Evolutionary conservation across 2,888 invertebrate species (phyloP).

Genomic region (Caenorhabditis sp.): DNA sequence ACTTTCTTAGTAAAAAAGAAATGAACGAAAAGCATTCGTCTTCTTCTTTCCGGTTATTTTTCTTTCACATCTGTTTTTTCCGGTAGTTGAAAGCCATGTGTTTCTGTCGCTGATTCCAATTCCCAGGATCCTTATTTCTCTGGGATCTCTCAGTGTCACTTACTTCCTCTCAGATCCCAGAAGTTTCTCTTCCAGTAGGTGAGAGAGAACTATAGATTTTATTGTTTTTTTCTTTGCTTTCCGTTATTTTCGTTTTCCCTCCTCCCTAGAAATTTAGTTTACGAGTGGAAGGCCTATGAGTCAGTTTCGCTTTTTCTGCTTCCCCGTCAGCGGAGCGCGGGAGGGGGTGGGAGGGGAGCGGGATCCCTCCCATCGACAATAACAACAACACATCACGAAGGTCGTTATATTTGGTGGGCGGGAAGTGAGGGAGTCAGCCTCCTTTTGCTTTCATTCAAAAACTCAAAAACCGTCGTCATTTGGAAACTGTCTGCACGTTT

Average conservation of each 20-base stretch:
- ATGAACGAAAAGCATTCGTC: slow-evolving; percentile 1
- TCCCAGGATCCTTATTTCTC: slow-evolving; percentile 2
- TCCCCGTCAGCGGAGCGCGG: neutral
- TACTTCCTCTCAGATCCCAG: neutral
- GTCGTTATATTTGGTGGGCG: slow-evolving; percentile 53
- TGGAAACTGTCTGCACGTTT: slow-evolving; percentile 36
- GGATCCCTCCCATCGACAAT: slow-evolving; percentile 45
- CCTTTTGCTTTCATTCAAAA: slow-evolving; percentile 3
- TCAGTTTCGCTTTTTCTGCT: neutral
- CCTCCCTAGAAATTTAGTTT: slow-evolving; percentile 31
- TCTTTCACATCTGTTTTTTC: neutral
- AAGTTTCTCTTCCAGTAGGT: slow-evolving; percentile 8
- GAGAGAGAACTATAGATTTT: slow-evolving; percentile 28
- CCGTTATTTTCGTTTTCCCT: slow-evolving; percentile 32
- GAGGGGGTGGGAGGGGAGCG: slow-evolving; percentile 20
- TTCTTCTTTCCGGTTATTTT: slow-evolving; percentile 26
- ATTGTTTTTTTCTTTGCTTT: slow-evolving; percentile 43
- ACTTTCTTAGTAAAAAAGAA: neutral
- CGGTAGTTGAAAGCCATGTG: slow-evolving; percentile 36
- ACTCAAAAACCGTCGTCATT: slow-evolving; percentile 57
- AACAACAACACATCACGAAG: slow-evolving; percentile 59
- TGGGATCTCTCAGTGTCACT: neutral
- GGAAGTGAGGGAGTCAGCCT: slow-evolving; percentile 18
- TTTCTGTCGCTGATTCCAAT: slow-evolving; percentile 10
- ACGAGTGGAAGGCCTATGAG: slow-evolving; percentile 20